Evolutionary conservation across 2,113 vertebrate species (phyloP).

Genomic region (Apeltes quadracus): DNA sequence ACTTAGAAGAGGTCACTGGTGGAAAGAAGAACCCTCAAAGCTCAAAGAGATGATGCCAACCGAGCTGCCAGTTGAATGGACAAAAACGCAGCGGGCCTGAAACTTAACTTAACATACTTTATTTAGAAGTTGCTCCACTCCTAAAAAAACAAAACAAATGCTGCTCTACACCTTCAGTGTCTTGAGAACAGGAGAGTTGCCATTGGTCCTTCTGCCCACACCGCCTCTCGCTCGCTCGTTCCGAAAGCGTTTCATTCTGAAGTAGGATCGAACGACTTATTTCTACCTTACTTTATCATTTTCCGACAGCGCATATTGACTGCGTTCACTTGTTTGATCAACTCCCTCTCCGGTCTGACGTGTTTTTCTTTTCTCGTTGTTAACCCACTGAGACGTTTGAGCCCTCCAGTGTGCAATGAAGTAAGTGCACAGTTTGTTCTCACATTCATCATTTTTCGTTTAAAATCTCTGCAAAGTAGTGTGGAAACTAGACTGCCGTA

Average conservation of each 20-base stretch:
- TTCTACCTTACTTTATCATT: not conserved
- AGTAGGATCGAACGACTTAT: not conserved
- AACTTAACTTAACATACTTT: not conserved
- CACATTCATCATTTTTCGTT: not conserved
- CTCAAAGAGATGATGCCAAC: slow-evolving; percentile 1
- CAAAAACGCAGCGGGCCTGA: not conserved
- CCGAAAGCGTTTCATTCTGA: not conserved
- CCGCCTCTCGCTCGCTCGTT: not conserved
- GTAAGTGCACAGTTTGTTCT: not conserved
- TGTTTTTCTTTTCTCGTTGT: not conserved
- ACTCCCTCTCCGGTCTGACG: not conserved
- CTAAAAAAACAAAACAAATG: no score
- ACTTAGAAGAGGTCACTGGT: slow-evolving; percentile 65
- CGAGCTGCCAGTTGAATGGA: not conserved
- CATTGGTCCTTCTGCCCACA: not conserved
- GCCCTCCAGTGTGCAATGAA: not conserved
- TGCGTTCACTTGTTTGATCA: not conserved
- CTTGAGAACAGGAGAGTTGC: no score
- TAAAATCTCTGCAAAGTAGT: not conserved
- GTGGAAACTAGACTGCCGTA: not conserved
- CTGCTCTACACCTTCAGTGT: no score
- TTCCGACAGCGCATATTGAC: not conserved
- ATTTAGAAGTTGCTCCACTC: not conserved
- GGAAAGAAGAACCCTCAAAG: slow-evolving; percentile 42
- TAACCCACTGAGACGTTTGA: not conserved